Percentiles rank a stretch among this genome's conserved stretches.
These are phyloP conservation scores for Cinclus mexicanus DNA, from an alignment of 2,113 vertebrate species.

Conservation along the genomic window DNA sequence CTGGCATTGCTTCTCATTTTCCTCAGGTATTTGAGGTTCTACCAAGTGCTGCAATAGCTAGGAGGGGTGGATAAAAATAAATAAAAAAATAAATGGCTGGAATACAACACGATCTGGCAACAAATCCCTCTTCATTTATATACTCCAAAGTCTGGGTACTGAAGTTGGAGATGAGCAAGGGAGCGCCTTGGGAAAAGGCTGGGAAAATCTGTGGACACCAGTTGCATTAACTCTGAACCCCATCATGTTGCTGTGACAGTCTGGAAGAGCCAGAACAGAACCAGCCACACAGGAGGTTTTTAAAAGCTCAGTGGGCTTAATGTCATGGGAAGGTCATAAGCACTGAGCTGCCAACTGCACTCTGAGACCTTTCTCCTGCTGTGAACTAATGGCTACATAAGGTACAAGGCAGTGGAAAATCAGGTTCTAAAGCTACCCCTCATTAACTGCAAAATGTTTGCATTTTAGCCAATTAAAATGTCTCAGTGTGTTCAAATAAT, in stretches of 20 bases:
- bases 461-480: conserved; percentile 29
- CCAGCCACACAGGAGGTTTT: not conserved
- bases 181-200: not conserved
- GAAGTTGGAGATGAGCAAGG: not conserved
- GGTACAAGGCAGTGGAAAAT: conserved; percentile 17
- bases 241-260: not conserved
- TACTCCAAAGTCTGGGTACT: not conserved
- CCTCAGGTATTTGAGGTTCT: not conserved
- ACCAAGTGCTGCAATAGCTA: not conserved
- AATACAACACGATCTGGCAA: not conserved
- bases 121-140: not conserved
- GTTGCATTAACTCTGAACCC: not conserved
- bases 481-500: not conserved
- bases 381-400: not conserved
- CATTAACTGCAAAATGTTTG: conserved; percentile 34
- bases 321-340: not conserved
- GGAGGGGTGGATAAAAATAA: not conserved
- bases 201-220: not conserved
- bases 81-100: not conserved
- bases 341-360: not conserved
- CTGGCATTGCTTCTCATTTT: not conserved
- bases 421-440: not conserved
- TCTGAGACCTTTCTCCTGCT: not conserved
- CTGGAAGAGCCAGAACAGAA: not conserved
- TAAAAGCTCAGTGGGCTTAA: not conserved